Conservation (phyloP, 2,113 vertebrate species). For the Platysteira castanea region DNA sequence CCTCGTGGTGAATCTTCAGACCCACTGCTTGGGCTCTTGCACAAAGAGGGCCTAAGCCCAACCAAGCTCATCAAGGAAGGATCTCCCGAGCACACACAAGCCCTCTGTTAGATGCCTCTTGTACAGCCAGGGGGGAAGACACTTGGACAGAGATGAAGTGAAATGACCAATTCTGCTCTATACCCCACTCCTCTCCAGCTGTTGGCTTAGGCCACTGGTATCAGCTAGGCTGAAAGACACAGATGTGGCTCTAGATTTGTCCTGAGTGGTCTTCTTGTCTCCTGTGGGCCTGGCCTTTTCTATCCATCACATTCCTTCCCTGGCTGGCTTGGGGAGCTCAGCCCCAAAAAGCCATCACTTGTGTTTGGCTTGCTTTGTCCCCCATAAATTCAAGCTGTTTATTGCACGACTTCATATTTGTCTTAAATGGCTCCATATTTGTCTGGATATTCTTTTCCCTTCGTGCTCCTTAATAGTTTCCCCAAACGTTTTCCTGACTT, state of each 20-base stretch:
- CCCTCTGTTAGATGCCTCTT: neutral
- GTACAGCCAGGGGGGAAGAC: neutral
- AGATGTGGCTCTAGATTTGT: neutral
- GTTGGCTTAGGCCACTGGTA: neutral
- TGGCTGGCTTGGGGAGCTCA: neutral
- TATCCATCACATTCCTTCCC: neutral
- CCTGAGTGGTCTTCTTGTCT: fast-evolving
- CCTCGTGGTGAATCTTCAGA: neutral
- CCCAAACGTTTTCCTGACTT: conserved; percentile 35
- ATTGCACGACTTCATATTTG: conserved; percentile 15
- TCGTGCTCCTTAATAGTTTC: neutral
- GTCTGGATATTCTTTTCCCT: neutral
- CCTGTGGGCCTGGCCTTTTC: neutral
- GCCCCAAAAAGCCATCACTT: neutral
- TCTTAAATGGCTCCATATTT: conserved; percentile 14
- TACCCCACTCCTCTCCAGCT: neutral
- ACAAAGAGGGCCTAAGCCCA: neutral
- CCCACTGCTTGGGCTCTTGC: neutral
- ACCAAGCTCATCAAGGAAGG: neutral
- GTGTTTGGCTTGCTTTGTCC: neutral
- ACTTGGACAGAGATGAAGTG: neutral
- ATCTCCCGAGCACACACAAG: neutral
- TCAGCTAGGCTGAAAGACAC: neutral
- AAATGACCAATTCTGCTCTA: neutral
- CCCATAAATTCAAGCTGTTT: conserved; percentile 22